phyloP scores from a whole-genome alignment of 2,113 vertebrate genomes.

The Phodopus roborovskii region DNA sequence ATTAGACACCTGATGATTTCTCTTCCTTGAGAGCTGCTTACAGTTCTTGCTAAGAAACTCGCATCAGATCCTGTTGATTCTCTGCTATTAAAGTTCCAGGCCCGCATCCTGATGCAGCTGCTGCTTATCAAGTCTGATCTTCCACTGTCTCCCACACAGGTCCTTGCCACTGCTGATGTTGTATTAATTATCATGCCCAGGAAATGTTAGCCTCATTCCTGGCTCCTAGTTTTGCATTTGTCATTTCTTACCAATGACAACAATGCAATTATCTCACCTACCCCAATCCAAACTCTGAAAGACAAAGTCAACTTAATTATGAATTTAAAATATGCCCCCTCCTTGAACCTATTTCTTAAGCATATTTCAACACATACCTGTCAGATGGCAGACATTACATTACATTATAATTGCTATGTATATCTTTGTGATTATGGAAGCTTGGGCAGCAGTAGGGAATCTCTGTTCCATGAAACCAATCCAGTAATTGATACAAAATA shows the following conservation, averaged over 20 bases:
- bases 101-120: background rate
- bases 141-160: background rate
- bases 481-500: background rate
- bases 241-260: conserved; percentile 54
- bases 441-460: background rate
- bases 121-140: background rate
- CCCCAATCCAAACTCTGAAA: conserved; percentile 31
- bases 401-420: background rate
- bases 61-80: conserved; percentile 20
- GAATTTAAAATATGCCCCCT: conserved; percentile 47
- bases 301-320: conserved; percentile 51
- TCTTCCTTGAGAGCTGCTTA: background rate
- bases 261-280: conserved; percentile 63
- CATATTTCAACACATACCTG: background rate
- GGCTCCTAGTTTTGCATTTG: background rate
- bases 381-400: conserved; percentile 4
- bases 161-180: conserved; percentile 3
- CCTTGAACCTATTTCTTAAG: conserved; percentile 51
- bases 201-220: conserved; percentile 46
- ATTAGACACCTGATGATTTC: background rate
- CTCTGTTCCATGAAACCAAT: background rate
- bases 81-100: conserved; percentile 7
- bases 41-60: background rate
- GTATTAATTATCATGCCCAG: conserved; percentile 14
- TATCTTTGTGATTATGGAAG: background rate